Evolutionary conservation across 2,797 vertebrate species (phyloP), one percentile per base, ranked within the genome.

Genomic region (Crocidura indochinensis): DNA sequence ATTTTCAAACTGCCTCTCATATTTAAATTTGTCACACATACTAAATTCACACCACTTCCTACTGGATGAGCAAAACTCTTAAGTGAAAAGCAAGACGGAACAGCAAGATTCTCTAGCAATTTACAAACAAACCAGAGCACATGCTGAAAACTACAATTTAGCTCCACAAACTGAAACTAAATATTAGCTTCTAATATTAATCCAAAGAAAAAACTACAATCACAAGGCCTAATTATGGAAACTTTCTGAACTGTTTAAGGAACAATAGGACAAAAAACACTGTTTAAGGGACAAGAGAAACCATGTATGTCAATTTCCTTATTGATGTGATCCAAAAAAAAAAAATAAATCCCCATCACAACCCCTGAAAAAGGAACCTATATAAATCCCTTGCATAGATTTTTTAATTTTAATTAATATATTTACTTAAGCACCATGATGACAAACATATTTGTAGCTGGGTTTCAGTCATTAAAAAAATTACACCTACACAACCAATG

Each of bases 61-160:
- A 69, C 82, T 86, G n/a, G 17, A 29, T 60, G 62, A 95, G 60
- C 69, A 84, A 83, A 90, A 92, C 53, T 93, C 68, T 69, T 75
- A 64, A 88, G 31, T 44, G 26, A 94, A 79, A 88, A 89, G 56
- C 67, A 82, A 91, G 38, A 90, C 78, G 91, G 93, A 93, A 96
- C 95, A 91, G 91, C 62, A 56, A 73, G 62, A 94, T 93, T 93
- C 84, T 90, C 56, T 92, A 95, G 94, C 94, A 96, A 96, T 92
- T 93, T 72, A 62, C 65, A 86, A 95, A 94, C 88, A 94, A 79
- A 94, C 90, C 64, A 29, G 72, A 51, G 10, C 26, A 87, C 92
- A 82, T n/a, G 65, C 71, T 74, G n/a, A 67, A 51, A 19, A 2
- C 56, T 24, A 76, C 26, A 85, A 65, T 89, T 88, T 68, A 83